Percentiles rank a stretch among this genome's conserved stretches.
phyloP scores from a whole-genome alignment of 2,888 invertebrate species.

The Himalopsyche tibetana region DNA sequence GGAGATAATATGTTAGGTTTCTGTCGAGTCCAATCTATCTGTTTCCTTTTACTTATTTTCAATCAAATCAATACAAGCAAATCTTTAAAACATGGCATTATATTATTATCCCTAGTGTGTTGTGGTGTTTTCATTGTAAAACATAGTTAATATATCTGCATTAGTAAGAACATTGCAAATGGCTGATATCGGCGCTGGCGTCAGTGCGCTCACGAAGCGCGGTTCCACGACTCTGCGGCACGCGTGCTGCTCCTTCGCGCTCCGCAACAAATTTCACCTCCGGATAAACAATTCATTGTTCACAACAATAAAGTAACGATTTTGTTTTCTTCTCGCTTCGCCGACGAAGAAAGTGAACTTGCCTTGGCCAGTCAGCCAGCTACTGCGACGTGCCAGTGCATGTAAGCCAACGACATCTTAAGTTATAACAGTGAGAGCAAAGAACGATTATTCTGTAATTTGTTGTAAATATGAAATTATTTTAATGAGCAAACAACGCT shows the following conservation, averaged over 20 bases:
- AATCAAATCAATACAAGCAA: too few species aligned
- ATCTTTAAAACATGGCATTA: too few species aligned
- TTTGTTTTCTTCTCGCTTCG: slow-evolving; percentile 35
- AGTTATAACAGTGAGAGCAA: too few species aligned
- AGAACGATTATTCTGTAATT: slow-evolving; percentile 19
- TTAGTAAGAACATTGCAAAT: not conserved
- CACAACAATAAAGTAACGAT: slow-evolving; percentile 19
- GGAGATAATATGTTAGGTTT: too few species aligned
- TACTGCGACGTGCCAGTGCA: not conserved
- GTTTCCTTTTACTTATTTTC: too few species aligned
- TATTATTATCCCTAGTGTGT: too few species aligned
- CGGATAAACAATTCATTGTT: slow-evolving; percentile 19
- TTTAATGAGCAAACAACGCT: not conserved
- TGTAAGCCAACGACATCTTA: not conserved
- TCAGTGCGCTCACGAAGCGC: not conserved
- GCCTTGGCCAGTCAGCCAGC: not conserved
- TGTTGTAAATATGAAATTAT: slow-evolving; percentile 9
- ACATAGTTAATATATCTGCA: too few species aligned
- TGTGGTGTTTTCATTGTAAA: too few species aligned
- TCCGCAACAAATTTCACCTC: slow-evolving; percentile 37
- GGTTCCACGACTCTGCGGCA: slow-evolving; percentile 13
- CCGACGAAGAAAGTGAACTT: slow-evolving; percentile 37
- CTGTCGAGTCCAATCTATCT: too few species aligned
- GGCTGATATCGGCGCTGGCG: not conserved
- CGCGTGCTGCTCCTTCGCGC: slow-evolving; percentile 24